A percentile compares a stretch with the other conserved stretches of the same genome.
Evolutionary conservation across 2,113 vertebrate genomes (phyloP).

Genomic region (Gila orcuttii): DNA sequence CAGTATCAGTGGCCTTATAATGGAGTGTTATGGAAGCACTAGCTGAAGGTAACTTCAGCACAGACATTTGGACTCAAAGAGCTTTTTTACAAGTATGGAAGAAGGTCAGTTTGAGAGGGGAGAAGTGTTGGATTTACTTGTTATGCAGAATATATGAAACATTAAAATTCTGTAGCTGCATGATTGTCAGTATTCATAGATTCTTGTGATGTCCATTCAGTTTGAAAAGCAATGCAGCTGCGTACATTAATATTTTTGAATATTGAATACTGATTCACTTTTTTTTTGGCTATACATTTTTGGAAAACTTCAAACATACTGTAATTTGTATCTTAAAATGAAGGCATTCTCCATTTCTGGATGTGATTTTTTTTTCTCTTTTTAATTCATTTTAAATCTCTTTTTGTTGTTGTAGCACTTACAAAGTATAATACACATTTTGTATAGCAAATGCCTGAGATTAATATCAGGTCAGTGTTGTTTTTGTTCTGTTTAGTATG

Average conservation of each 20-base stretch:
- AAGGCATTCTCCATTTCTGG: conserved; percentile 67
- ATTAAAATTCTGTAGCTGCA: conserved; percentile 5
- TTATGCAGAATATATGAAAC: background rate
- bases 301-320: conserved; percentile 14
- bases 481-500: conserved; percentile 50
- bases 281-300: background rate
- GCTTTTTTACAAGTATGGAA: background rate
- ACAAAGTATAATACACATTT: conserved; percentile 63
- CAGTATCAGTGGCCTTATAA: conserved; percentile 10
- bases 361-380: conserved; percentile 34
- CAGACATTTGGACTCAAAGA: background rate
- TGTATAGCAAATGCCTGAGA: conserved; percentile 73
- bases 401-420: conserved; percentile 67
- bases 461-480: conserved; percentile 62
- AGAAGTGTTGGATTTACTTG: background rate
- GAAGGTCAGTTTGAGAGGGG: background rate
- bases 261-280: background rate
- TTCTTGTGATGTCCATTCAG: background rate
- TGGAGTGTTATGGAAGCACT: background rate
- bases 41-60: conserved; percentile 1
- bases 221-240: background rate
- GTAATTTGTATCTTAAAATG: conserved; percentile 66
- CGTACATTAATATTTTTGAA: background rate
- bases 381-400: background rate
- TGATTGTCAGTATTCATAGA: conserved; percentile 19